Percentiles rank a stretch among this genome's conserved stretches.
Evolutionary conservation across 2,113 vertebrate genomes (phyloP).

Genomic region (Acrocephalus arundinaceus): DNA sequence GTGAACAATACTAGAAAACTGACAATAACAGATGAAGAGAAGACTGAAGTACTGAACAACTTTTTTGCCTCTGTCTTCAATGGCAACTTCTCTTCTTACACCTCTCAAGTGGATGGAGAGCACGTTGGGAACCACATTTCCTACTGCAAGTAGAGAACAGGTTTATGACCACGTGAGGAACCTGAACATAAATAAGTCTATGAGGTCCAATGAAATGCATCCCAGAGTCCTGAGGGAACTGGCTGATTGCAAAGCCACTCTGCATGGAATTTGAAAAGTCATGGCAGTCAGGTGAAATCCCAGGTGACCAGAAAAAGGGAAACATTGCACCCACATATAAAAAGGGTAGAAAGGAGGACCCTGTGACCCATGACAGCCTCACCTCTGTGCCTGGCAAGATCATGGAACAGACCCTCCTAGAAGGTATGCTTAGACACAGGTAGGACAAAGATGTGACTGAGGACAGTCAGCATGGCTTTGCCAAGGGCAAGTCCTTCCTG

Average conservation of each 20-base stretch:
- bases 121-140: accelerated
- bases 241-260: not conserved
- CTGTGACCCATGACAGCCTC: not conserved
- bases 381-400: not conserved
- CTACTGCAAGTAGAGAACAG: not conserved
- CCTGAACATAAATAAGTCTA: not conserved
- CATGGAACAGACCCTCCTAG: not conserved
- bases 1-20: not conserved
- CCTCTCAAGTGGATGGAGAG: not conserved
- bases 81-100: not conserved
- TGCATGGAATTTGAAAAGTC: not conserved
- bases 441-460: not conserved
- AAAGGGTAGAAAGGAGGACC: not conserved
- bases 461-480: not conserved
- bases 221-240: not conserved
- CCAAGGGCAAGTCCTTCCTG: not conserved
- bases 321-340: not conserved
- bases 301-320: not conserved
- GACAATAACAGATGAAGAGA: not conserved
- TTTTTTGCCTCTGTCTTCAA: not conserved
- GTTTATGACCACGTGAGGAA: not conserved
- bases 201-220: not conserved
- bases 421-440: not conserved
- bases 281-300: not conserved
- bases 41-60: not conserved